Base-by-base conservation (phyloP, 1,140 invertebrate species). In the Trigoniulus corallinus region DNA sequence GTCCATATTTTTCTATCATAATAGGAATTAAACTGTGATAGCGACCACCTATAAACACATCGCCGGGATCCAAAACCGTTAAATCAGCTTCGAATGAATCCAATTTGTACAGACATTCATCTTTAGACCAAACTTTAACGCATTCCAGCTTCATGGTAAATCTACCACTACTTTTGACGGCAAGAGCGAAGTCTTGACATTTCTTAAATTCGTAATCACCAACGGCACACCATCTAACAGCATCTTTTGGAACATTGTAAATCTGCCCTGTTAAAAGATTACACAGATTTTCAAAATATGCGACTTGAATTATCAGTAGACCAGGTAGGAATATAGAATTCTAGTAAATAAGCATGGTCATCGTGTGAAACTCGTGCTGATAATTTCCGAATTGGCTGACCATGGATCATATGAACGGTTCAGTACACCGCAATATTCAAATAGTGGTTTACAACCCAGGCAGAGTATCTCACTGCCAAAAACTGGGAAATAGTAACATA, bases 1-100 rank as follows among this genome's bases (percentile, higher is more conserved):
- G 48, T 29, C 55, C 57, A 57, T 71, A 71, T 12, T 42, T 26
- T 53, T 64, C 63, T 21, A 48, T 42, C 67, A 87, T 74, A 52
- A 93, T 84, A 3, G 93, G 92, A 1, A 93, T 78, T 45, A 96
- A 73, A 63, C 88, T 93, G 65, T 94, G 85, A 63, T 88, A 93
- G 44, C 88, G 70, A 0, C 92, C 92, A 44, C 81, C 91, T 34
- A 87, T 76, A 67, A 92, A 96, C 13, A 93, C 80, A 71, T 95
- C 85, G 21, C 92, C 92, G 34, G 92, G 79, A 70, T 97, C 92
- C 3, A 96, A 62, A 1, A 79, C 79, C 12, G 91, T 84, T 27
- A 96, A 67, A 43, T 95, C 84, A 0, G 82, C 89, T 57, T 79
- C 72, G 58, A 82, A 79, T 25, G 76, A 67, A 15, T 67, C 63